Evolutionary conservation across 2,113 vertebrate species (phyloP), one percentile per base, ranked within the genome.

Genomic region (Nematolebias whitei): DNA sequence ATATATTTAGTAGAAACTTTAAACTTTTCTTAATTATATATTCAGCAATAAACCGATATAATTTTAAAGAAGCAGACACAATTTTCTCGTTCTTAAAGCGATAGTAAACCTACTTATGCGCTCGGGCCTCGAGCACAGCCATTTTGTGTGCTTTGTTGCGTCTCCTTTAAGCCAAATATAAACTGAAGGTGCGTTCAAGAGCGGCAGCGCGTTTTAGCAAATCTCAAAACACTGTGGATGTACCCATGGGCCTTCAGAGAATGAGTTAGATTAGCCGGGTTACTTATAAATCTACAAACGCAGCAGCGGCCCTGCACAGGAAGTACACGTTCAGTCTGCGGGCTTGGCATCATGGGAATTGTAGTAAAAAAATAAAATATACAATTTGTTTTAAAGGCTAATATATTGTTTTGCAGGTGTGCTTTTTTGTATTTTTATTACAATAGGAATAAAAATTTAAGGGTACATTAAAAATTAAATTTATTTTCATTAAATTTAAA

Each of bases 121-220:
- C 62, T 72, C 45, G 63, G 60, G 73, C 80, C 80, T 73, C 51
- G 40, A 56, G 77, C 69, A 57, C 82, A 80, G 60, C 85, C 86
- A 87, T 90, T 71, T 87, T 82, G 83, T 82, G 71, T 76, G 85
- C 89, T 91, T 92, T 93, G 92, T 93, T 88, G 92, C 93, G 92
- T 94, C 92, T 93, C 93, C 93, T 94, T 94, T 94, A 94, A 94
- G 86, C 87, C 80, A 83, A 87, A 90, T 86, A 85, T 79, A 81
- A 85, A 88, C 82, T 19, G 75, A 60, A 61, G 83, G 20, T 65
- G 62, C 72, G 13, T 67, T 82, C 71, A 66, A 23, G 63, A 71
- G 80, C 72, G 57, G 76, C 69, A 45, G 38, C 57, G 50, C 54
- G 26, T 56, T 75, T 69, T 4, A 35, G 55, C 60, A 63, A 75